Percentiles rank a stretch among this genome's conserved stretches.
These are phyloP conservation scores for Sebastes matsubarae DNA, from an alignment of 2,797 vertebrate genomes.

Conservation along the genomic window DNA sequence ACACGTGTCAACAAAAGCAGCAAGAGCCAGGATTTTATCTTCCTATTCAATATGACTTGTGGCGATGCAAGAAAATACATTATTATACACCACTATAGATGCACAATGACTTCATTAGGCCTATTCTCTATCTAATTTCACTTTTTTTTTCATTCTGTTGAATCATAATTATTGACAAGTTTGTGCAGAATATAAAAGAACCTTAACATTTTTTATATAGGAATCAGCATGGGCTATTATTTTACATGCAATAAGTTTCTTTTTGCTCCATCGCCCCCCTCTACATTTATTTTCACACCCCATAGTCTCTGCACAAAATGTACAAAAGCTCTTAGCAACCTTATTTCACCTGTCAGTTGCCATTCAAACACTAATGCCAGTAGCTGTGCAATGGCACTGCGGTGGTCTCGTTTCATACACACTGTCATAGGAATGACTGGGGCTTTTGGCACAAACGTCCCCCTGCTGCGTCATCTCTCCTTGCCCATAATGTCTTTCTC, in stretches of 20 bases:
- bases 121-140: neutral
- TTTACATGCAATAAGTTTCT: neutral
- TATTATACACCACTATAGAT: neutral
- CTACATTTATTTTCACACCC: constrained; percentile 10
- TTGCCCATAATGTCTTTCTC: constrained; percentile 15
- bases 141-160: neutral
- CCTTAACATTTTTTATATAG: neutral
- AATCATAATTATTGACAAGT: neutral
- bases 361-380: constrained; percentile 41
- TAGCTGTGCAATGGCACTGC: constrained; percentile 43
- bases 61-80: neutral
- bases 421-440: constrained; percentile 33
- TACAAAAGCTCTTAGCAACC: constrained; percentile 30
- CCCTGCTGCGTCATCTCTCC: constrained; percentile 35
- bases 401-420: constrained; percentile 56
- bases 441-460: constrained; percentile 41
- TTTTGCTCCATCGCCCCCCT: neutral
- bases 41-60: neutral
- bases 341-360: constrained; percentile 46
- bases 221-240: neutral
- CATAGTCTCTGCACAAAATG: neutral
- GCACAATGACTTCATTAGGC: neutral
- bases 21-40: neutral
- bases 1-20: constrained; percentile 2
- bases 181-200: neutral